phyloP scores from a whole-genome alignment of 2,888 invertebrate species.

The Eurytoma californica region DNA sequence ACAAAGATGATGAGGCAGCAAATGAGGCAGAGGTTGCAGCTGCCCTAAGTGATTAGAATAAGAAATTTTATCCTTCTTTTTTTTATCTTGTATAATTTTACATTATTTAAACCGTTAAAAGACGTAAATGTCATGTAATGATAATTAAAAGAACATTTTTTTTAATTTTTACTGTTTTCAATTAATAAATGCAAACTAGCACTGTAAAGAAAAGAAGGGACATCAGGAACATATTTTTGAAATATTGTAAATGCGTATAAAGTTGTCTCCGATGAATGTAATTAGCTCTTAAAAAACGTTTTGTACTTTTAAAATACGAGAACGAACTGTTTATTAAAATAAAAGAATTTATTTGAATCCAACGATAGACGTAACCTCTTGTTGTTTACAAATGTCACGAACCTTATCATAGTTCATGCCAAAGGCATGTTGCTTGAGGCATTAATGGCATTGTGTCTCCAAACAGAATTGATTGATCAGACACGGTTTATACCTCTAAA shows the following conservation, averaged over 20 bases:
- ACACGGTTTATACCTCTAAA: conserved; percentile 10
- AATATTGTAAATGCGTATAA: conserved; percentile 54
- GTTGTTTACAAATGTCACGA: conserved; percentile 4
- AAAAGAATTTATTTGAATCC: conserved; percentile 56
- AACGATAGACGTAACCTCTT: conserved; percentile 16
- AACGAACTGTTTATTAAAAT: conserved; percentile 55
- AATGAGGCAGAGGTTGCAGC: conserved; percentile 43
- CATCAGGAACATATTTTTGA: conserved; percentile 53
- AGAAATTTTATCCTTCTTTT: conserved; percentile 47
- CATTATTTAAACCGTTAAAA: conserved; percentile 51
- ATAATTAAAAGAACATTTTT: conserved; percentile 41
- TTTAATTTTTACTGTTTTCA: conserved; percentile 48
- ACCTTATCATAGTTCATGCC: neutral
- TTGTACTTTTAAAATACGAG: conserved; percentile 56
- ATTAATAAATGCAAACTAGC: conserved; percentile 39
- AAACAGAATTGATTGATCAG: neutral
- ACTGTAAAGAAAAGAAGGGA: conserved; percentile 47
- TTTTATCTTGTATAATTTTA: conserved; percentile 54
- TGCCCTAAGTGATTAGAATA: conserved; percentile 42
- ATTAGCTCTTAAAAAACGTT: conserved; percentile 53
- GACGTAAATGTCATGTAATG: conserved; percentile 44
- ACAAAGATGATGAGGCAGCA: conserved; percentile 40
- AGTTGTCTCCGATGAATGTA: conserved; percentile 50
- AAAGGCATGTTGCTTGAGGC: neutral
- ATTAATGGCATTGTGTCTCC: conserved; percentile 3